Conservation (phyloP, 2,888 invertebrate species). For the Anthophora plumipes region DNA sequence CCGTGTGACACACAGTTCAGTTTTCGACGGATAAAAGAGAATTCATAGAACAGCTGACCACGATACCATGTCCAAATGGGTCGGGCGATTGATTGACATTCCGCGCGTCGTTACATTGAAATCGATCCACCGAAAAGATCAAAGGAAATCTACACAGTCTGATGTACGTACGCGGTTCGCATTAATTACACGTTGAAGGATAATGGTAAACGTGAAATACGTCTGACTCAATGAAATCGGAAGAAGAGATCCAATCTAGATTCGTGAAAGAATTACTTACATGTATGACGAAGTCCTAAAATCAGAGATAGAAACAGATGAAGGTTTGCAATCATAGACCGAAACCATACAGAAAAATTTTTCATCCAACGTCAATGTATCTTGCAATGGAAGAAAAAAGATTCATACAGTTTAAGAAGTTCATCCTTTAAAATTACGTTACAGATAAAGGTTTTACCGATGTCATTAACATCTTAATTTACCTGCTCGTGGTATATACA, state of each 20-base stretch:
- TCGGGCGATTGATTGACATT: slow-evolving; percentile 59
- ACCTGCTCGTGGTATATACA: too few species aligned
- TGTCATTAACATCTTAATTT: too few species aligned
- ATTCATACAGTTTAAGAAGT: not conserved
- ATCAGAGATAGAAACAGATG: too few species aligned
- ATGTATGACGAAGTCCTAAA: too few species aligned
- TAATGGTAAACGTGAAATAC: not conserved
- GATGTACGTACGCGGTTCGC: slow-evolving; percentile 39
- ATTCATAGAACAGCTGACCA: slow-evolving; percentile 57
- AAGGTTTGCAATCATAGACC: too few species aligned
- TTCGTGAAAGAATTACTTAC: too few species aligned
- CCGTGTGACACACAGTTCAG: slow-evolving; percentile 37
- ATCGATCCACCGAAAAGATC: slow-evolving; percentile 57
- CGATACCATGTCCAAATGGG: slow-evolving; percentile 49
- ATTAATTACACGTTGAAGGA: slow-evolving; percentile 27
- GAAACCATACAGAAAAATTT: too few species aligned
- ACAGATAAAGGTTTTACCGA: too few species aligned
- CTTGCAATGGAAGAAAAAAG: too few species aligned
- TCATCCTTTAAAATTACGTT: too few species aligned
- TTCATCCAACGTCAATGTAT: too few species aligned
- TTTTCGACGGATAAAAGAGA: slow-evolving; percentile 61
- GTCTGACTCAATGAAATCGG: not conserved
- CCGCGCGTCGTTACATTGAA: slow-evolving; percentile 45
- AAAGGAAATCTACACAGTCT: slow-evolving; percentile 49
- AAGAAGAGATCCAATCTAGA: not conserved